Conservation (phyloP, 1,140 invertebrate species). For the Dendrolimus kikuchii region DNA sequence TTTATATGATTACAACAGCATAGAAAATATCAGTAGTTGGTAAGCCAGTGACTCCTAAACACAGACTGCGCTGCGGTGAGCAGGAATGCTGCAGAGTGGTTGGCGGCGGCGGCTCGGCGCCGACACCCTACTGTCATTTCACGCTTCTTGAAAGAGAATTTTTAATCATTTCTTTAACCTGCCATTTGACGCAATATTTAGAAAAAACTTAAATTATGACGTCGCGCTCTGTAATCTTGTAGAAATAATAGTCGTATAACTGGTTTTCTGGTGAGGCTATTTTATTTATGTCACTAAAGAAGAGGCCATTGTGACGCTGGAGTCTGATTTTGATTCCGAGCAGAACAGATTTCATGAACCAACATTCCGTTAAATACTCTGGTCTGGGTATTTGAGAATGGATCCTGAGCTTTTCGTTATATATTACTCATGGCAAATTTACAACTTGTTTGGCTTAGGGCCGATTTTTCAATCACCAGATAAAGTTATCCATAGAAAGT, state of each 20-base stretch:
- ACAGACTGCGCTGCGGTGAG: constrained; percentile 46
- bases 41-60: constrained; percentile 39
- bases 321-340: no score
- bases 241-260: constrained; percentile 14
- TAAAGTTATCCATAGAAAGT: no score
- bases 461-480: no score
- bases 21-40: neutral
- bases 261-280: constrained; percentile 13
- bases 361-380: no score
- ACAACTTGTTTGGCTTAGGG: no score
- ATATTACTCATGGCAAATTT: no score
- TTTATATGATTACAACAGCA: no score
- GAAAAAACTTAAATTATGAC: constrained; percentile 26
- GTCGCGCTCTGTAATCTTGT: constrained; percentile 18
- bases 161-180: constrained; percentile 54
- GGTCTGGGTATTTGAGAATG: no score
- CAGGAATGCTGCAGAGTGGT: constrained; percentile 38
- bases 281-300: constrained; percentile 1
- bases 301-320: no score
- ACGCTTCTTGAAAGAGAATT: constrained; percentile 58
- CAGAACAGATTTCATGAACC: no score
- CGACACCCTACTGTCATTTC: constrained; percentile 50
- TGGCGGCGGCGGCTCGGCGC: constrained; percentile 27
- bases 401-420: no score
- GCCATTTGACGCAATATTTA: constrained; percentile 48